A percentile compares a stretch with the other conserved stretches of the same genome.
Evolutionary conservation across 2,797 vertebrate genomes (phyloP).

Genomic region (Carapus acus): DNA sequence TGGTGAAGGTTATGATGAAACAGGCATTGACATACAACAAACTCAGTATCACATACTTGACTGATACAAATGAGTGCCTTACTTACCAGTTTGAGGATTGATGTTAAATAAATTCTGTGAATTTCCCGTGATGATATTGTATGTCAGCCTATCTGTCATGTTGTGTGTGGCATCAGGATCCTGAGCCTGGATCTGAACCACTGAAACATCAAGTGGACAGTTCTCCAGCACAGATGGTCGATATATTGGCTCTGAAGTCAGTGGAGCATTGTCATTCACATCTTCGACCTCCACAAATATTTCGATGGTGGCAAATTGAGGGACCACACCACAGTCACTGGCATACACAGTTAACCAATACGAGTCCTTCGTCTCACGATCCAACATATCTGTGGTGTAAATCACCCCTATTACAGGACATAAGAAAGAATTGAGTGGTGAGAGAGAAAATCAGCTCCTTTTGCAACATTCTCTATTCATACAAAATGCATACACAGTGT

Average conservation of each 20-base stretch:
- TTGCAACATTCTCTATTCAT: no score
- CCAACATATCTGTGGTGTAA: conserved; percentile 88
- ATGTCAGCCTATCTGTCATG: conserved; percentile 74
- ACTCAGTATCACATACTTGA: no score
- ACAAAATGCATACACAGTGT: no score
- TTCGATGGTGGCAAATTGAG: conserved; percentile 84
- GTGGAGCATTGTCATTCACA: conserved; percentile 90
- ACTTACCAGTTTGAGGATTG: conserved; percentile 86
- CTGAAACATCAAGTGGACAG: conserved; percentile 86
- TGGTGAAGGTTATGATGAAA: no score
- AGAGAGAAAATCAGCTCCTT: no score
- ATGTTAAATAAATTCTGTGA: conserved; percentile 95
- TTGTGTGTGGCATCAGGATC: conserved; percentile 80
- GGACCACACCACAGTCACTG: conserved; percentile 87
- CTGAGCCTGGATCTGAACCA: conserved; percentile 91
- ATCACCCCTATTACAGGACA: conserved; percentile 76
- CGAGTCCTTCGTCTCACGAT: conserved; percentile 89
- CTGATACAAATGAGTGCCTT: background rate
- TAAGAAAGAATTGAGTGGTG: no score
- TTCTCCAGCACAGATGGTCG: conserved; percentile 83
- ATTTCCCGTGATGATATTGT: conserved; percentile 90
- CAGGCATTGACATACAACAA: background rate
- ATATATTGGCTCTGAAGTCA: conserved; percentile 90
- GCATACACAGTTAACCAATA: conserved; percentile 96
- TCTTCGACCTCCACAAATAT: conserved; percentile 92